Base-by-base conservation (phyloP, 2,797 vertebrate species). In the Channa striata region DNA sequence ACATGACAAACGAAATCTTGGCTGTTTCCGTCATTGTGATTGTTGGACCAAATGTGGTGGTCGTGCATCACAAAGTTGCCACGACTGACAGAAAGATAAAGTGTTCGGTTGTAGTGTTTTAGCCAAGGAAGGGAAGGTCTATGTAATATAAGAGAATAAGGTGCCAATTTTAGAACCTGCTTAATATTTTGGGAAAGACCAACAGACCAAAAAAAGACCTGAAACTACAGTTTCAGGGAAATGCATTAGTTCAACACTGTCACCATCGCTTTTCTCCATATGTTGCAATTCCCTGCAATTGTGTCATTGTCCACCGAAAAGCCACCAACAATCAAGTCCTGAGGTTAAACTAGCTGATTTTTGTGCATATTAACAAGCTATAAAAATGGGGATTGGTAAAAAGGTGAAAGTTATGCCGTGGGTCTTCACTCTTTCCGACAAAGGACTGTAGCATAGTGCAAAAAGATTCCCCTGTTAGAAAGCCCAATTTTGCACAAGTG, bases 81-180 rank as follows among this genome's bases (percentile, higher is more conserved):
- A 11, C 30, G 59, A 46, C 8, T 49, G 51, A 66, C 17, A 47
- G 0, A 63, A 62, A 63, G 67, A 17, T 36, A 11, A 54, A 47
- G 43, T n/a, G 1, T 33, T 8, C 9, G 65, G 7, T 61, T 59
- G 36, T 10, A n/a, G 53, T 56, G 7, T 37, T n/a, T n/a, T n/a
- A n/a, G n/a, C n/a, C n/a, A n/a, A n/a, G n/a, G n/a, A n/a, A n/a
- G n/a, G n/a, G n/a, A n/a, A n/a, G n/a, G n/a, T n/a, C n/a, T n/a
- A n/a, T n/a, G n/a, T n/a, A n/a, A n/a, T n/a, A n/a, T n/a, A n/a
- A 30, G 63, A 59, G 25, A 64, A 43, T 25, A 12, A 74, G 9
- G 13, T 16, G 64, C 12, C 21, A 30, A 62, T 34, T 47, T 57
- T 6, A 49, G n/a, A 52, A 19, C 49, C 19, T 20, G 23, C 12